Evolutionary conservation across 2,113 vertebrate species (phyloP), one percentile per base, ranked within the genome.

Genomic region (Zapornia atra): DNA sequence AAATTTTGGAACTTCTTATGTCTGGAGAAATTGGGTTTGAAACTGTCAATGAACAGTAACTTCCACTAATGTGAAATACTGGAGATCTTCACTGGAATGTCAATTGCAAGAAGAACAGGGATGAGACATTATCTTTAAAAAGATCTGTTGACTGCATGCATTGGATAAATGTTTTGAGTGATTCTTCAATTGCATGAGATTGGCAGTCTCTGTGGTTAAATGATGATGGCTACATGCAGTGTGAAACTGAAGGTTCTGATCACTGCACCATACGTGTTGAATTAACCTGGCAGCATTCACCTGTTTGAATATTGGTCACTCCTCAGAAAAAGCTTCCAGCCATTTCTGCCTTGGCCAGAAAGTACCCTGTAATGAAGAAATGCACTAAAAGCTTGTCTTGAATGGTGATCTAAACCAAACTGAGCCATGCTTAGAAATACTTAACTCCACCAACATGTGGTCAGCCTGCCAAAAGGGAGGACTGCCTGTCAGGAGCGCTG

Each of bases 1-100:
- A 64, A 92, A 71, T 84, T 73, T 66, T 83, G 82, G 71, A 86
- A 84, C 33, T 15, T 64, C 56, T 75, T 68, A 22, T 0, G 2
- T 88, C 80, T 88, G 64, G 56, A 94, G 73, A 92, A 97, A 96
- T 57, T 84, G 12, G 22, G 33, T 88, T 93, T 77, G 61, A 86
- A 96, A 86, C 44, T 38, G 36, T 65, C 60, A 90, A 83, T 53
- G 79, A 92, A 73, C 14, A 44, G 66, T 26, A 86, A 40, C n/a
- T 90, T 86, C 60, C 46, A 42, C 28, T 86, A 48, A 78, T 38
- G 34, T 36, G 36, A 87, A 87, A 89, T 68, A 60, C 5, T 70
- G n/a, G 80, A 81, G 36, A 59, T 66, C 61, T 82, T 66, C 59
- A 80, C 31, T 24, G 26, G 60, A 92, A 93, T 93, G 95, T 75